These are phyloP conservation scores for Podarcis siculus DNA, from an alignment of 2,797 vertebrate species.

Conservation along the genomic window DNA sequence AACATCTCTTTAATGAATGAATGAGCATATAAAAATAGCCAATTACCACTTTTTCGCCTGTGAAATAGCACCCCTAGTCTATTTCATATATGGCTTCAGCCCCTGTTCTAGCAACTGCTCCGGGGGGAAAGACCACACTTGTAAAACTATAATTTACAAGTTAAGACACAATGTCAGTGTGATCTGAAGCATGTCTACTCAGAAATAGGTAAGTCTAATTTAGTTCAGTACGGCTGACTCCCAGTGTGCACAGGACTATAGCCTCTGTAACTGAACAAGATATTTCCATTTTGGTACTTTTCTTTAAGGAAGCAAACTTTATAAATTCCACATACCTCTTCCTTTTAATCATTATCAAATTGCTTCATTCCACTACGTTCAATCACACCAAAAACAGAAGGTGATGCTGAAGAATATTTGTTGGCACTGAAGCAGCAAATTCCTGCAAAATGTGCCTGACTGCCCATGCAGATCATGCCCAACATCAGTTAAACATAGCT, in stretches of 20 bases:
- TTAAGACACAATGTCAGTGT: slow-evolving; percentile 26
- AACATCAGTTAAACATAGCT: slow-evolving; percentile 66
- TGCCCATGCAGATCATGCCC: slow-evolving; percentile 60
- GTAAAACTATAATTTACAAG: slow-evolving; percentile 43
- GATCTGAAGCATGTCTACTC: not conserved
- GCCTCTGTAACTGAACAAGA: slow-evolving; percentile 27
- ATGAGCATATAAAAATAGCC: not conserved
- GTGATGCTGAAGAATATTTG: slow-evolving; percentile 49
- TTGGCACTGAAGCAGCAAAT: slow-evolving; percentile 60
- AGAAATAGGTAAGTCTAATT: not conserved
- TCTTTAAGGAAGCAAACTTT: slow-evolving; percentile 43
- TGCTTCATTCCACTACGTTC: slow-evolving; percentile 55
- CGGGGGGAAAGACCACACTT: not conserved
- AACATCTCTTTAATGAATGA: not conserved
- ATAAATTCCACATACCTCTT: slow-evolving; percentile 42
- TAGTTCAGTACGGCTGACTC: not conserved
- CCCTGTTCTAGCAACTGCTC: not conserved
- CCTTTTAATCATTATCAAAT: slow-evolving; percentile 40
- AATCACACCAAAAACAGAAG: slow-evolving; percentile 18
- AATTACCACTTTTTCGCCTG: not conserved
- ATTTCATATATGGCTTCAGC: slow-evolving; percentile 10
- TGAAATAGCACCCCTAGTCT: not conserved
- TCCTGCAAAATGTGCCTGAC: slow-evolving; percentile 49
- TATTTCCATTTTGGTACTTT: slow-evolving; percentile 44
- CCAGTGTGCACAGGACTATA: not conserved